Conservation (phyloP, 2,113 vertebrate genomes). For the Progne subis region DNA sequence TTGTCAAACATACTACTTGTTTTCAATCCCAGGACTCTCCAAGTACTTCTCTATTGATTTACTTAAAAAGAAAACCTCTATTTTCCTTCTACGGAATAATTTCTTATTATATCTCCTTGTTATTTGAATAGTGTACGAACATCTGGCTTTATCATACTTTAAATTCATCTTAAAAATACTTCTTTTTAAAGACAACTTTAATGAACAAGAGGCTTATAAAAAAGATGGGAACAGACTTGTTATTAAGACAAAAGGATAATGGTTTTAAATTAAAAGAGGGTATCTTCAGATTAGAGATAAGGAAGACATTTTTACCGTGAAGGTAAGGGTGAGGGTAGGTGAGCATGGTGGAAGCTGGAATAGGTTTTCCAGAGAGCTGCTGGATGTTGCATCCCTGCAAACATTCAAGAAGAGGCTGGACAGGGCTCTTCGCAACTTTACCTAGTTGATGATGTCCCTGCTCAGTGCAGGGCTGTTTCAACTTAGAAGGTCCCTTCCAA, state of each 20-base stretch:
- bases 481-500: neutral
- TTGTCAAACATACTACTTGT: neutral
- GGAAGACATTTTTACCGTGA: neutral
- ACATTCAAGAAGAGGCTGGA: neutral
- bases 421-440: accelerated
- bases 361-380: neutral
- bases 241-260: neutral
- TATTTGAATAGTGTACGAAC: neutral
- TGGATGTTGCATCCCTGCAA: neutral
- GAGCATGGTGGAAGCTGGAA: neutral
- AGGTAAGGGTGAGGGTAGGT: neutral
- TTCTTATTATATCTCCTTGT: neutral
- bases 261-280: neutral
- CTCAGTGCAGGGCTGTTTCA: accelerated
- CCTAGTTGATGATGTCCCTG: neutral
- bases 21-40: neutral
- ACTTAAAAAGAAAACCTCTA: neutral
- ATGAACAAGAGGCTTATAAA: neutral
- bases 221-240: neutral
- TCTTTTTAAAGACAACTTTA: neutral
- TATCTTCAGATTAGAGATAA: neutral
- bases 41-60: neutral
- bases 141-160: neutral
- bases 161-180: neutral
- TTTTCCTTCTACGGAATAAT: neutral